Evolutionary conservation across 1,140 invertebrate genomes (phyloP).

Genomic region (Phenacoccus solenopsis): DNA sequence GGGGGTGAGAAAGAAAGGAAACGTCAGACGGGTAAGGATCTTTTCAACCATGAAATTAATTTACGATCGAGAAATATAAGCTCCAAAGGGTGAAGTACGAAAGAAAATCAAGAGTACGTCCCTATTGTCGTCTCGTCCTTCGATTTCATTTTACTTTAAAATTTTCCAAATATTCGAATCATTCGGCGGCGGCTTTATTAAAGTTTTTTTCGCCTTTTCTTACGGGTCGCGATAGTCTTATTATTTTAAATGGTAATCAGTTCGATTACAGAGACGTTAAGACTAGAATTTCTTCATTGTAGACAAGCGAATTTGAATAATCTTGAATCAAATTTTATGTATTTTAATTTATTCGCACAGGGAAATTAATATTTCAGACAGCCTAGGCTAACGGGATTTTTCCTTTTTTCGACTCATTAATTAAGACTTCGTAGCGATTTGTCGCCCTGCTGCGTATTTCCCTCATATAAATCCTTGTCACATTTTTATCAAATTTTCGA

Average conservation of each 20-base stretch:
- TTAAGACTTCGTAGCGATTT: background rate
- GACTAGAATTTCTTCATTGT: background rate
- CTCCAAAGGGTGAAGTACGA: background rate
- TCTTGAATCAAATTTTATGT: background rate
- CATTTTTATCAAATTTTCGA: background rate
- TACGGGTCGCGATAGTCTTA: background rate
- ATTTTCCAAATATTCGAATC: background rate
- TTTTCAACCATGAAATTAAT: slow-evolving; percentile 3
- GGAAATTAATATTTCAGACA: background rate
- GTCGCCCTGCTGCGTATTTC: background rate
- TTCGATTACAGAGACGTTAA: background rate
- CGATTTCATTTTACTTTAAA: slow-evolving; percentile 3
- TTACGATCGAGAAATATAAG: slow-evolving; percentile 2
- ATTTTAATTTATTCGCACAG: slow-evolving; percentile 3
- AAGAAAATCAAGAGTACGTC: background rate
- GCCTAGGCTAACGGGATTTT: background rate
- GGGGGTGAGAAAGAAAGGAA: background rate
- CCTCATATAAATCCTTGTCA: background rate
- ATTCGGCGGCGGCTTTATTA: background rate
- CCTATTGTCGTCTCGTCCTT: background rate
- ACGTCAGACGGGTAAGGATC: background rate
- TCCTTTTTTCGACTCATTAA: background rate
- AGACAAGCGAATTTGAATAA: background rate
- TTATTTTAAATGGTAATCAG: background rate
- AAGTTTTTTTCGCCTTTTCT: background rate